Conservation (phyloP, 2,888 invertebrate genomes). For the Tetheella fluctuosa region DNA sequence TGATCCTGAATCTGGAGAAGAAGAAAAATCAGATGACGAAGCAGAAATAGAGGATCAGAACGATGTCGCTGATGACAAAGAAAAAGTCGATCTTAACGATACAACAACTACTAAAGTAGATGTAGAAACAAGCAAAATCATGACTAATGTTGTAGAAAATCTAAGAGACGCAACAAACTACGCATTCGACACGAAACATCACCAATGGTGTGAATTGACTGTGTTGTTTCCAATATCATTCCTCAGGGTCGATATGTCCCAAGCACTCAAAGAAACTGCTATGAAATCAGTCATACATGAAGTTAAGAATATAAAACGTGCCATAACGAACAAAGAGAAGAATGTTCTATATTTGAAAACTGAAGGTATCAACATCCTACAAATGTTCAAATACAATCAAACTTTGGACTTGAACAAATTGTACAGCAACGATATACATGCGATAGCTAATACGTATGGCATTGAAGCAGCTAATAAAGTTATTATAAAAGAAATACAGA, state of each 20-base stretch:
- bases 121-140: conserved; percentile 58
- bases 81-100: conserved; percentile 56
- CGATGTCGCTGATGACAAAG: conserved; percentile 45
- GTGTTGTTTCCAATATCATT: conserved; percentile 86
- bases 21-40: conserved; percentile 80
- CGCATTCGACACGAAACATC: conserved; percentile 89
- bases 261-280: conserved; percentile 88
- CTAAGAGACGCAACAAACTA: conserved; percentile 85
- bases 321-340: conserved; percentile 90
- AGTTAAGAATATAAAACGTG: conserved; percentile 91
- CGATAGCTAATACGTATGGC: conserved; percentile 95
- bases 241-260: conserved; percentile 87
- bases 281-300: conserved; percentile 90
- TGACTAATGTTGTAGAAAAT: conserved; percentile 66
- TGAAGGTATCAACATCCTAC: conserved; percentile 96
- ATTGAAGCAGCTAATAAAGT: conserved; percentile 97
- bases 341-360: conserved; percentile 90
- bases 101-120: conserved; percentile 44
- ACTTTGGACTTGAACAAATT: conserved; percentile 91
- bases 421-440: conserved; percentile 97
- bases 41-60: conserved; percentile 51
- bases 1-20: conserved; percentile 85
- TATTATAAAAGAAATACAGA: conserved; percentile 96
- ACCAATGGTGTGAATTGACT: conserved; percentile 93
- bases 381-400: conserved; percentile 93